Percentiles rank a stretch among this genome's conserved stretches.
These are phyloP conservation scores for Tenthredo notha DNA, from an alignment of 2,888 invertebrate species.

Conservation along the genomic window DNA sequence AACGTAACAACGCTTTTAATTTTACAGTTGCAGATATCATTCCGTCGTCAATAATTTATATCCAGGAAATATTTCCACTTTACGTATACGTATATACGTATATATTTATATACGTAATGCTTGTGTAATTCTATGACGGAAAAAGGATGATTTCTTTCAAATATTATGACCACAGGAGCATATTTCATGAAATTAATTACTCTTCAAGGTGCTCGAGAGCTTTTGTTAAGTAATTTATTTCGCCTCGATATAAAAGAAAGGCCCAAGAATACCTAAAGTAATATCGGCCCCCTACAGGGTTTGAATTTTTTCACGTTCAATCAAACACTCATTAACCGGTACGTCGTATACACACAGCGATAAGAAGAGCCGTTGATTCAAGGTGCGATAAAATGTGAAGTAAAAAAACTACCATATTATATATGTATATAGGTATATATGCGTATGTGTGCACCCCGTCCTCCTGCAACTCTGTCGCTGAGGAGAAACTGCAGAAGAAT, in stretches of 20 bases:
- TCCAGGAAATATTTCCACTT: conserved; percentile 8
- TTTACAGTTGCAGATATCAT: conserved; percentile 48
- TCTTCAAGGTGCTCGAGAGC: not conserved
- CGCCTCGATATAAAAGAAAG: not conserved
- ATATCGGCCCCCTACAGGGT: conserved; percentile 12
- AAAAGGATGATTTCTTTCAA: not conserved
- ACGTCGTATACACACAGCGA: conserved; percentile 18
- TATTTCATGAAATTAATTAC: conserved; percentile 26
- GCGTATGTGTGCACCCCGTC: not conserved
- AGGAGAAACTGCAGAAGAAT: not conserved
- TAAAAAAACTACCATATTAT: not conserved
- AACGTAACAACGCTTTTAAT: conserved; percentile 51
- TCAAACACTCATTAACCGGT: conserved; percentile 16
- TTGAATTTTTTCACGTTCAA: conserved; percentile 4
- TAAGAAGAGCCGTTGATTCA: conserved; percentile 17
- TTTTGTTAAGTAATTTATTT: conserved; percentile 30
- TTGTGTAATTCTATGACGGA: not conserved
- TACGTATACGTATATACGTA: not conserved
- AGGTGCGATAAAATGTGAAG: conserved; percentile 2
- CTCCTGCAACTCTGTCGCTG: conserved; percentile 7
- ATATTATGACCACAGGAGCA: conserved; percentile 4
- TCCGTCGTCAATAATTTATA: not conserved
- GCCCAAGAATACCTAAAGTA: not conserved
- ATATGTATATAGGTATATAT: too few relatives aligned
- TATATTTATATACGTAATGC: not conserved